Conservation (phyloP, 2,888 invertebrate genomes). For the Proisotoma minuta region DNA sequence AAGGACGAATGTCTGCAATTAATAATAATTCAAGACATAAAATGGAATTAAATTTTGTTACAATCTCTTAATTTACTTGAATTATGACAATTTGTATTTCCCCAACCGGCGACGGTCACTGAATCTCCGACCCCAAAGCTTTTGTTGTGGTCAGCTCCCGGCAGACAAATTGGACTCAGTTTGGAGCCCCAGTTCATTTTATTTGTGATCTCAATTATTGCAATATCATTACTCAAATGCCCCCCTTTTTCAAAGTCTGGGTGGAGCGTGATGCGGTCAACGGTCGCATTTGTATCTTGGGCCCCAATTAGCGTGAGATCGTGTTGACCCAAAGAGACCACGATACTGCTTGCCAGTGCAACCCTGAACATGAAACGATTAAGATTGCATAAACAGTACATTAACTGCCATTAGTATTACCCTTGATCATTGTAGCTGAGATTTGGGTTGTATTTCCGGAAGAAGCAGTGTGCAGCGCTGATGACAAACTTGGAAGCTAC, state of each 20-base stretch:
- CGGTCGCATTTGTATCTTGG: conserved; percentile 16
- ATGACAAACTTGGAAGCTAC: conserved; percentile 21
- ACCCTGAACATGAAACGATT: conserved; percentile 1
- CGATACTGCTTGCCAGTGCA: conserved; percentile 15
- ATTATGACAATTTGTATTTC: conserved; percentile 16
- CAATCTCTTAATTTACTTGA: not conserved
- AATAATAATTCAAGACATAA: too few relatives aligned
- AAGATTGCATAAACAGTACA: not conserved
- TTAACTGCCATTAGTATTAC: conserved; percentile 11
- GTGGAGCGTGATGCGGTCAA: conserved; percentile 29
- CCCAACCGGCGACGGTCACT: conserved; percentile 39
- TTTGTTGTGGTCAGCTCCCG: conserved; percentile 15
- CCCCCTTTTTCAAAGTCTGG: conserved; percentile 22
- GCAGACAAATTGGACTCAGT: conserved; percentile 36
- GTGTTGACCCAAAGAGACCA: conserved; percentile 25
- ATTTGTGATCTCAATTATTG: conserved; percentile 26
- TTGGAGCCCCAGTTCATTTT: conserved; percentile 23
- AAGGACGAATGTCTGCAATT: not conserved
- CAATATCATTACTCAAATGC: conserved; percentile 36
- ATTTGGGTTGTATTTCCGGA: conserved; percentile 15
- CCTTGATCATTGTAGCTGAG: conserved; percentile 19
- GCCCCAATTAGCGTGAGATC: conserved; percentile 7
- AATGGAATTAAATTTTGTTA: too few relatives aligned
- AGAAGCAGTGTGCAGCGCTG: conserved; percentile 25
- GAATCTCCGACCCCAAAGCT: not conserved